Conservation (phyloP, 2,113 vertebrate species). For the Cryptomyrus ogoouensis region DNA sequence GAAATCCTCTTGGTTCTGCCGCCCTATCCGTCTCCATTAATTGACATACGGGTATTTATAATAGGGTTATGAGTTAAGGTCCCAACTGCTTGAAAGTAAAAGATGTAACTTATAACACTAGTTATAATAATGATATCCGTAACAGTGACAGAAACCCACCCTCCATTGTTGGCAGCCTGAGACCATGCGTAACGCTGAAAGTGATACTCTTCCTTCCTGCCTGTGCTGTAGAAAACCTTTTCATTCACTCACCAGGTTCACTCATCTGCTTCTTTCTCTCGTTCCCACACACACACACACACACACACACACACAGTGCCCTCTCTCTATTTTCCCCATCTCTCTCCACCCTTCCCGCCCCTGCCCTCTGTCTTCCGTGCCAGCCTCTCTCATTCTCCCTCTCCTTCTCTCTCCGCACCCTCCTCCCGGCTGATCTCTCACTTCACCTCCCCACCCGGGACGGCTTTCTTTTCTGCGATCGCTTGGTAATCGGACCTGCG, state of each 20-base stretch:
- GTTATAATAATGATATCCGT: background rate
- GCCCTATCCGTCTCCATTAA: background rate
- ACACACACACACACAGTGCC: background rate
- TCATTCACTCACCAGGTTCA: constrained; percentile 18
- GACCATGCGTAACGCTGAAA: background rate
- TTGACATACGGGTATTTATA: background rate
- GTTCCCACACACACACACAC: constrained; percentile 18
- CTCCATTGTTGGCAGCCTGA: background rate
- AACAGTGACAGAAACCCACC: background rate
- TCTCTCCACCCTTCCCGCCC: background rate
- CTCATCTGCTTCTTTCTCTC: constrained; percentile 28
- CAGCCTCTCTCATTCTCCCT: background rate
- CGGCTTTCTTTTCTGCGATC: constrained; percentile 8
- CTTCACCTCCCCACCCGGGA: constrained; percentile 7
- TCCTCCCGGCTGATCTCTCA: background rate
- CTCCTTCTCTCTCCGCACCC: background rate
- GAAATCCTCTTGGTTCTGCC: background rate
- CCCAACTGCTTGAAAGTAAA: background rate
- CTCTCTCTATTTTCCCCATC: constrained; percentile 4
- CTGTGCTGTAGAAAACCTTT: background rate
- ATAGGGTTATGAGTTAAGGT: background rate
- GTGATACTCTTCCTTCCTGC: constrained; percentile 8
- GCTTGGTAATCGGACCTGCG: constrained; percentile 18
- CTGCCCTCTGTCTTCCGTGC: background rate
- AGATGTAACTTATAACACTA: background rate